Evolutionary conservation across 2,797 vertebrate genomes (phyloP).

Genomic region (Furcifer pardalis): DNA sequence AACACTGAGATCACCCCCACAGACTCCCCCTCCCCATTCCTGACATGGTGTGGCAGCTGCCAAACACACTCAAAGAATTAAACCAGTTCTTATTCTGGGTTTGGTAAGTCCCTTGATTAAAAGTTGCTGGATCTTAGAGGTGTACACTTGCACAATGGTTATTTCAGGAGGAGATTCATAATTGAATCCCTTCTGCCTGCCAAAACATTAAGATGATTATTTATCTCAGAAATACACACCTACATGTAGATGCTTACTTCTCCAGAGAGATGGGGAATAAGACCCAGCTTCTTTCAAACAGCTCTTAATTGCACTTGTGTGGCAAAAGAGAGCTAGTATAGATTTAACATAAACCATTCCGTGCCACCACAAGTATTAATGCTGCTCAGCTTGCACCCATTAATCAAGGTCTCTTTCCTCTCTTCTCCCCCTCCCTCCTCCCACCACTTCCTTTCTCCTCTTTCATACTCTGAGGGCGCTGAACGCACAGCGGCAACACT

Average conservation of each 20-base stretch:
- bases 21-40: too few relatives aligned
- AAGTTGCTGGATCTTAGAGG: neutral
- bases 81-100: slow-evolving; percentile 20
- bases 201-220: neutral
- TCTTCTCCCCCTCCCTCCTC: neutral
- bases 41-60: too few relatives aligned
- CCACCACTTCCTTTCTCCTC: slow-evolving; percentile 1
- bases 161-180: neutral
- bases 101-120: neutral
- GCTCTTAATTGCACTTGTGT: slow-evolving; percentile 32
- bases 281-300: slow-evolving; percentile 1
- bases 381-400: neutral
- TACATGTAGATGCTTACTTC: neutral
- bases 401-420: slow-evolving; percentile 3
- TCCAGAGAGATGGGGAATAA: neutral
- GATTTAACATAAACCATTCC: slow-evolving; percentile 27
- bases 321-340: neutral
- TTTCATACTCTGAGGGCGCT: slow-evolving; percentile 41
- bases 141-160: rapidly evolving
- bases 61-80: neutral
- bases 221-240: neutral
- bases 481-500: slow-evolving; percentile 15
- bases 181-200: neutral
- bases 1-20: neutral
- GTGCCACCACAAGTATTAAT: neutral